Evolutionary conservation across 1,140 invertebrate species (phyloP).

Genomic region (Magallana angulata): DNA sequence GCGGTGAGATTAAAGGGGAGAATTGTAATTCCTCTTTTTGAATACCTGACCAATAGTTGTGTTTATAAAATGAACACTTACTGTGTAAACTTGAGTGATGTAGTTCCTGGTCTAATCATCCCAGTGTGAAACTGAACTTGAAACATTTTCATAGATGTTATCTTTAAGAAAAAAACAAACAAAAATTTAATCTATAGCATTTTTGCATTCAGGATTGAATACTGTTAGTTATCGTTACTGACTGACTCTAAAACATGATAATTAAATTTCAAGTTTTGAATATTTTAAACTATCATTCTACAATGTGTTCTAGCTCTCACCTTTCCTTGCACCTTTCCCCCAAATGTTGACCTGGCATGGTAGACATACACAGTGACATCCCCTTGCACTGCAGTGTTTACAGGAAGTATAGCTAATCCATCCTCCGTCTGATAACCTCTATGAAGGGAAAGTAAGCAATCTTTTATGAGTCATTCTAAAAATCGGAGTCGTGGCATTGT

Average conservation of each 20-base stretch:
- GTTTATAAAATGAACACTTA: constrained; percentile 74
- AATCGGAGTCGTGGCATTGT: too few relatives aligned
- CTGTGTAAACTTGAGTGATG: constrained; percentile 87
- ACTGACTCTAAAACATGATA: neutral
- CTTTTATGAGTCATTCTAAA: too few relatives aligned
- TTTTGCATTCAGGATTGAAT: too few relatives aligned
- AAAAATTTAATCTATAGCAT: too few relatives aligned
- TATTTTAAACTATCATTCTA: neutral
- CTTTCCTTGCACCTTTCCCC: constrained; percentile 88
- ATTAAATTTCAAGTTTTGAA: neutral
- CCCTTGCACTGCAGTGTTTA: constrained; percentile 86
- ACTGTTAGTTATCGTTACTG: too few relatives aligned
- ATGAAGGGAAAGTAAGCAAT: constrained; percentile 13
- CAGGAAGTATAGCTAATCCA: constrained; percentile 73
- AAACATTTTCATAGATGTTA: constrained; percentile 92
- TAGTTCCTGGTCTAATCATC: constrained; percentile 88
- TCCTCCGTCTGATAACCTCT: constrained; percentile 74
- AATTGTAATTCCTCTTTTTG: neutral
- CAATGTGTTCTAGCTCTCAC: constrained; percentile 59
- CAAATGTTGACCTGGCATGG: constrained; percentile 92
- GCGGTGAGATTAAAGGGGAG: too few relatives aligned
- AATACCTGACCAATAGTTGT: neutral
- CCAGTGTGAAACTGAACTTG: constrained; percentile 94
- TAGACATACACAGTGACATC: constrained; percentile 91
- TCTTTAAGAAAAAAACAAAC: constrained; percentile 66